A percentile compares a stretch with the other conserved stretches of the same genome.
phyloP scores from a whole-genome alignment of 2,113 vertebrate genomes.

The Sapayoa aenigma region DNA sequence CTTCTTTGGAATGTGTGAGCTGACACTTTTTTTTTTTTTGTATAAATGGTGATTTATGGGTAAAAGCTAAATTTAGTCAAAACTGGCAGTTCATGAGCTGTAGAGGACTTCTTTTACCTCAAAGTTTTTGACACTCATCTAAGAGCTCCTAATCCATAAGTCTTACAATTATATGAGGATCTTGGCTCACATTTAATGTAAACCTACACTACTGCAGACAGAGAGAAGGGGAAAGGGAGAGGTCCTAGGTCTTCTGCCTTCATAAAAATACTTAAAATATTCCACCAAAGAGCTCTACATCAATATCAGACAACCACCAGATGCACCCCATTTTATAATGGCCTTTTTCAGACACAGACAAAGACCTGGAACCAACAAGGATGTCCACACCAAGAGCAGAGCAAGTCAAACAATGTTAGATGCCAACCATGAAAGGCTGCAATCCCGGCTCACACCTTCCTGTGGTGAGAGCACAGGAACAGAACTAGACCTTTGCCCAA shows the following conservation, averaged over 20 bases:
- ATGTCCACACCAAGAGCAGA: background rate
- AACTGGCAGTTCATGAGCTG: background rate
- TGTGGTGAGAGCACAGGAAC: fast-evolving
- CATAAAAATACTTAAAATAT: background rate
- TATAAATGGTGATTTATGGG: background rate
- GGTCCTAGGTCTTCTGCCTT: background rate
- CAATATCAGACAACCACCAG: background rate
- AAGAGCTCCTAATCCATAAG: background rate
- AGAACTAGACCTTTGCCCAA: background rate
- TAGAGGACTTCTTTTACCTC: background rate
- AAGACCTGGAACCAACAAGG: background rate
- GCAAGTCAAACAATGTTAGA: background rate
- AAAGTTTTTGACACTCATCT: background rate
- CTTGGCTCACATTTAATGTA: background rate
- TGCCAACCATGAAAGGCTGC: background rate
- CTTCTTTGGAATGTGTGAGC: background rate
- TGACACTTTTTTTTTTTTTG: background rate
- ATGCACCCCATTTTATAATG: background rate
- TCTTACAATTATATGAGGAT: background rate
- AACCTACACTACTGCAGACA: background rate
- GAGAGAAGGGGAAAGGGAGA: background rate
- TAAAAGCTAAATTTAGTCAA: background rate
- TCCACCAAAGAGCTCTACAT: background rate
- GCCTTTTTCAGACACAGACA: background rate
- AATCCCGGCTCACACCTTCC: background rate